Percentiles rank a stretch among this genome's conserved stretches.
phyloP scores from a whole-genome alignment of 2,888 invertebrate species.

The Lepidocyrtoides sp. region DNA sequence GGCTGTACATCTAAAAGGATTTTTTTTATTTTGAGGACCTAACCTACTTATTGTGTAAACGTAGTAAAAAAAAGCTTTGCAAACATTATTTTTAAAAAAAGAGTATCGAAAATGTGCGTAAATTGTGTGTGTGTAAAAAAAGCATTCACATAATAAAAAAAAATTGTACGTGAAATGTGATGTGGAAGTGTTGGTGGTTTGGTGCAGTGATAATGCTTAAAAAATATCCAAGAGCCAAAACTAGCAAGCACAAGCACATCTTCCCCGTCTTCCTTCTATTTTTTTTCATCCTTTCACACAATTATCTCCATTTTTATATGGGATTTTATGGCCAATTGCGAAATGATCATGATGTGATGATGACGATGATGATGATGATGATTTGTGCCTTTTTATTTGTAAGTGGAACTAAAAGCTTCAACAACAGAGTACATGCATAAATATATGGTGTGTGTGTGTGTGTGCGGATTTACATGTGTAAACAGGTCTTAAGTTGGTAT shows the following conservation, averaged over 20 bases:
- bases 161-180: background rate
- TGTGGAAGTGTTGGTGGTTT: background rate
- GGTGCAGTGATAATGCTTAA: too few relatives aligned
- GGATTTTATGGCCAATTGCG: constrained; percentile 67
- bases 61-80: background rate
- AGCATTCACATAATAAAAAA: background rate
- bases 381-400: constrained; percentile 27
- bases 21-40: constrained; percentile 19
- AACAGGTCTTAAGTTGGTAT: constrained; percentile 57
- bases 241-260: background rate
- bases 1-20: too few relatives aligned
- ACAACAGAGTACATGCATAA: background rate
- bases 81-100: background rate
- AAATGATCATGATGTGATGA: constrained; percentile 63
- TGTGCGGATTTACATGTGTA: constrained; percentile 42
- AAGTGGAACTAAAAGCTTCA: constrained; percentile 30
- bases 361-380: constrained; percentile 34
- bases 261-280: background rate
- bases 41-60: constrained; percentile 40
- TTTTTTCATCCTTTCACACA: background rate
- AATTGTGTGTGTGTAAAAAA: background rate
- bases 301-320: constrained; percentile 33
- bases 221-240: too few relatives aligned
- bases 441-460: background rate
- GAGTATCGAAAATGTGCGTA: constrained; percentile 10